phyloP scores from a whole-genome alignment of 1,140 invertebrate species.

The Uloborus diversus region DNA sequence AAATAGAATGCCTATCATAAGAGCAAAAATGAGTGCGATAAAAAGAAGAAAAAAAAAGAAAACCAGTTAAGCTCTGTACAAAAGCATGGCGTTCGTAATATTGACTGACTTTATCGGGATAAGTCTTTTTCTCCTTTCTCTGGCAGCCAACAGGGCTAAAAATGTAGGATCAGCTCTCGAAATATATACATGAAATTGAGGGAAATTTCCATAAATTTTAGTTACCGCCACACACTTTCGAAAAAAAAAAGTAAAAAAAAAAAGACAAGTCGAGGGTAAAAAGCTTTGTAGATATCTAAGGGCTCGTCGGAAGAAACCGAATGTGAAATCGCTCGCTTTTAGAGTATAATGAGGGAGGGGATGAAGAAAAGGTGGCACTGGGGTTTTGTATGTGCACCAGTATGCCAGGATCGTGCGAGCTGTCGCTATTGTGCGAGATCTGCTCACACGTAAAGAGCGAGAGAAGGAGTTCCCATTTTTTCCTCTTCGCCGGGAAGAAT shows the following conservation, averaged over 20 bases:
- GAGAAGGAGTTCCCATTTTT: too few relatives aligned
- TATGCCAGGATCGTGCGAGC: too few relatives aligned
- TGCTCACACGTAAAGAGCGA: too few relatives aligned
- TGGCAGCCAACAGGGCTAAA: conserved; percentile 4
- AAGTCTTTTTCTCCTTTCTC: conserved; percentile 29
- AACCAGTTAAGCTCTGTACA: too few relatives aligned
- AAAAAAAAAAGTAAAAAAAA: conserved; percentile 44
- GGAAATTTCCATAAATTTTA: conserved; percentile 42
- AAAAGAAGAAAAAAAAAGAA: too few relatives aligned
- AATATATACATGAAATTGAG: background rate
- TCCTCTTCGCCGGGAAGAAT: too few relatives aligned
- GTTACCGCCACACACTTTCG: conserved; percentile 4
- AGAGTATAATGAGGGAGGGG: conserved; percentile 25
- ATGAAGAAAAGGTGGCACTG: background rate
- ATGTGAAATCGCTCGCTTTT: conserved; percentile 21
- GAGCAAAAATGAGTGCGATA: background rate
- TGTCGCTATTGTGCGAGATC: too few relatives aligned
- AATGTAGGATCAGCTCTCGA: conserved; percentile 25
- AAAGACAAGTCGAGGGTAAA: conserved; percentile 15
- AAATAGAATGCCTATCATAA: conserved; percentile 18
- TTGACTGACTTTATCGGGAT: background rate
- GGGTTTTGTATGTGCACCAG: too few relatives aligned
- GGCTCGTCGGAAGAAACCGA: conserved; percentile 6
- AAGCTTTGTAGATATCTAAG: conserved; percentile 27
- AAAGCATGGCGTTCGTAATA: background rate